Evolutionary conservation across 1,140 invertebrate genomes (phyloP).

Genomic region (Aphis craccivora): DNA sequence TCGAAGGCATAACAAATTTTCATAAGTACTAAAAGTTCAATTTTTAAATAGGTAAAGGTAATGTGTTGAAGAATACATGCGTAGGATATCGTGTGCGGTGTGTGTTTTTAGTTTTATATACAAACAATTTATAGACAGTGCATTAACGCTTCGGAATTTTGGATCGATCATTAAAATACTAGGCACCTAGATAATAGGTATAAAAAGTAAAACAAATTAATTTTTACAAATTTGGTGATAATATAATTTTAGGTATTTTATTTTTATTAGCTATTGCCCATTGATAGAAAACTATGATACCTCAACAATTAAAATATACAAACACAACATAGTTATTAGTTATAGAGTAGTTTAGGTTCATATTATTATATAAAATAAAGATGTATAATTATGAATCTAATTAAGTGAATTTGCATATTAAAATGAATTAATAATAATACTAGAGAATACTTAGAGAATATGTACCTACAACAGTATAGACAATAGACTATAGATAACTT

Average conservation of each 20-base stretch:
- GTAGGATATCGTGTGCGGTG: too few species aligned
- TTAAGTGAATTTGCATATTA: neutral
- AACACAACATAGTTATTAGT: too few species aligned
- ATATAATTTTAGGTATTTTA: neutral
- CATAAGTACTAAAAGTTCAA: neutral
- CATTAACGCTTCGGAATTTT: neutral
- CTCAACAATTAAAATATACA: too few species aligned
- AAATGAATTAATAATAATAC: neutral
- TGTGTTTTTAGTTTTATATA: neutral
- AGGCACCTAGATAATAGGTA: too few species aligned
- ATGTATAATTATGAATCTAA: too few species aligned
- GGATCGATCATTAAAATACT: neutral
- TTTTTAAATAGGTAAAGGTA: neutral
- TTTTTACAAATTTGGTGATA: neutral
- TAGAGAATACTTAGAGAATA: too few species aligned
- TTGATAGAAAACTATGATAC: too few species aligned
- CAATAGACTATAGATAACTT: neutral
- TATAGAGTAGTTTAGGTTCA: too few species aligned
- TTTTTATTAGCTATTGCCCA: too few species aligned
- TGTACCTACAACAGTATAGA: neutral
- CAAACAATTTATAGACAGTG: neutral
- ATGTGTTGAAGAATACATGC: neutral
- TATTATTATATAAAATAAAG: too few species aligned
- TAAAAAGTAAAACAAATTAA: too few species aligned
- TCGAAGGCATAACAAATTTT: neutral